These are phyloP conservation scores for Drosophila prolongata DNA, from an alignment of 2,888 invertebrate genomes.

Conservation along the genomic window DNA sequence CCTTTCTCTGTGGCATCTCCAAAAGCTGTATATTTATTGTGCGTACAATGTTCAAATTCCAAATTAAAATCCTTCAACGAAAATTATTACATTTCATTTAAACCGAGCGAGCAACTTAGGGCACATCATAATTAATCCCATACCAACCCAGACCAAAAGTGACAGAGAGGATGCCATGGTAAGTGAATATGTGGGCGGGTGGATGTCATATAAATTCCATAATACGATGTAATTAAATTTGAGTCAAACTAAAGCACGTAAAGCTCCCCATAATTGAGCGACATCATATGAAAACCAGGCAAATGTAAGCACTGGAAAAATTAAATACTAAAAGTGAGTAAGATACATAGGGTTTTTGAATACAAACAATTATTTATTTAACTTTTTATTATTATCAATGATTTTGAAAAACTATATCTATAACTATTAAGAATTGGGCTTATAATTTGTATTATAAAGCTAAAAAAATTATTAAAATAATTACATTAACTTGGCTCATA, in stretches of 20 bases:
- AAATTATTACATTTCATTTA: slow-evolving; percentile 83
- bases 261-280: slow-evolving; percentile 73
- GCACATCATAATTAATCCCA: slow-evolving; percentile 83
- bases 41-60: slow-evolving; percentile 75
- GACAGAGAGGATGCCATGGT: slow-evolving; percentile 2
- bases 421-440: no score
- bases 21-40: slow-evolving; percentile 69
- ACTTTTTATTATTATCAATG: no score
- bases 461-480: no score
- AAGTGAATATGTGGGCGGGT: slow-evolving; percentile 35
- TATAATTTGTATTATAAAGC: no score
- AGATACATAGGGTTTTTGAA: no score
- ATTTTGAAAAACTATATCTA: no score
- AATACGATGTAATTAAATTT: slow-evolving; percentile 83
- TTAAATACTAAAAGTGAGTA: neutral
- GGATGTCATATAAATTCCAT: slow-evolving; percentile 83
- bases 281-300: slow-evolving; percentile 50
- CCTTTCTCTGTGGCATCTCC: slow-evolving; percentile 13
- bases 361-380: no score
- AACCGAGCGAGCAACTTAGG: slow-evolving; percentile 74
- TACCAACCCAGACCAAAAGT: slow-evolving; percentile 40
- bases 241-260: slow-evolving; percentile 68
- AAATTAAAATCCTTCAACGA: slow-evolving; percentile 81
- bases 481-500: no score
- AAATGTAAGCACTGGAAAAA: slow-evolving; percentile 22